phyloP scores from a whole-genome alignment of 2,797 vertebrate species.

The Hoplostethus mediterraneus region DNA sequence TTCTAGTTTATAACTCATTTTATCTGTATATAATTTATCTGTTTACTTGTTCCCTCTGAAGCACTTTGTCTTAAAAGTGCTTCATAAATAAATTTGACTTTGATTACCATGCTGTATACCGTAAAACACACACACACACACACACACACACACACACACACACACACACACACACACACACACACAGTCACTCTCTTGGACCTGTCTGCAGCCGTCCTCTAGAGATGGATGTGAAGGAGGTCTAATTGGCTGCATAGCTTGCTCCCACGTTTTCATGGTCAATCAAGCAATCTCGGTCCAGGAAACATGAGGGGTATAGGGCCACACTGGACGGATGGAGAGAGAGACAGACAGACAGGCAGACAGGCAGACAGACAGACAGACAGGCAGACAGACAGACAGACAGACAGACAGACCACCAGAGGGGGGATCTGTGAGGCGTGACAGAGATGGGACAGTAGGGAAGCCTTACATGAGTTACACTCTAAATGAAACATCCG shows the following conservation, averaged over 20 bases:
- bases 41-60: slow-evolving; percentile 11
- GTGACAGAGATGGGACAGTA: background rate
- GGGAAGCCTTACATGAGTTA: background rate
- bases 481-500: background rate
- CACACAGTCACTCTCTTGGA: slow-evolving; percentile 1
- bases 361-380: slow-evolving; percentile 13
- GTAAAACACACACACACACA: background rate
- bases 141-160: slow-evolving; percentile 9
- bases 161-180: slow-evolving; percentile 22
- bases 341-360: slow-evolving; percentile 9
- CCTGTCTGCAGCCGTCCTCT: slow-evolving; percentile 29
- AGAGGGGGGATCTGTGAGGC: background rate
- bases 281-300: slow-evolving; percentile 55
- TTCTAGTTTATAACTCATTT: background rate
- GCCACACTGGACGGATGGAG: slow-evolving; percentile 7
- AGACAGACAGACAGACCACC: background rate
- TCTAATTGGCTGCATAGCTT: slow-evolving; percentile 62
- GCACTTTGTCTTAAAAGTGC: slow-evolving; percentile 2
- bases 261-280: slow-evolving; percentile 57
- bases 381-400: slow-evolving; percentile 7
- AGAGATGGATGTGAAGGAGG: slow-evolving; percentile 33
- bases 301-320: slow-evolving; percentile 26
- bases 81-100: slow-evolving; percentile 3
- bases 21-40: slow-evolving; percentile 2
- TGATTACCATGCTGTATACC: slow-evolving; percentile 1